Evolutionary conservation across 2,888 invertebrate genomes (phyloP), one percentile per base, ranked within the genome.

Genomic region (Mythimna ferrago): DNA sequence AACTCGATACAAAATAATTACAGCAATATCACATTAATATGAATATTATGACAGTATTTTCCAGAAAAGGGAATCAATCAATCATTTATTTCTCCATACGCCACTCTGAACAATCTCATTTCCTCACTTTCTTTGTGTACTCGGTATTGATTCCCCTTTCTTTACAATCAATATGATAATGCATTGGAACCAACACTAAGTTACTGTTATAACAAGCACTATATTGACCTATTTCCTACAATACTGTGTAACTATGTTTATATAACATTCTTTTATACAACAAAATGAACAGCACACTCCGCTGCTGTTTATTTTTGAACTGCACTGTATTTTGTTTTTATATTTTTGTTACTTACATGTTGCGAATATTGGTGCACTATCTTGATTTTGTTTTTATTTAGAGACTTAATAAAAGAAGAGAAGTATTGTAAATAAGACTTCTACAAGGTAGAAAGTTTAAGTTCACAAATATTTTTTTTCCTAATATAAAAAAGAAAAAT

Each of bases 111-210:
- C 21, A 38, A 51, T 70, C 61, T 57, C 78, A 56, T 69, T 71
- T 56, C 21, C 56, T 41, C 16, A 6, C 16, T 38, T 0, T 57
- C 19, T 70, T 51, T 41, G 21, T 19, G 2, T 19, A 54, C 10
- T 6, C 14, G 44, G 44, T 19, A 51, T 21, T 26, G 26, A n/a
- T n/a, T 16, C 14, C 61, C 35, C 38, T 44, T 66, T 19, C 44
- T 54, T 54, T 53, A 63, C 63, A 73, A 63, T 48, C 57, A 66
- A 80, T 73, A 73, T 80, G 63, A 62, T 80, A 80, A 77, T 66
- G 57, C 41, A 62, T 41, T 38, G 3, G 7, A 21, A 51, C 56
- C 21, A 32, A 14, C 35, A 53, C 35, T 35, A 26, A 63, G 38
- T 60, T 76, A 41, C 54, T 78, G 57, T 53, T 38, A 54, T 53